Conservation (phyloP, 1,140 invertebrate genomes). For the Ylistrum balloti region DNA sequence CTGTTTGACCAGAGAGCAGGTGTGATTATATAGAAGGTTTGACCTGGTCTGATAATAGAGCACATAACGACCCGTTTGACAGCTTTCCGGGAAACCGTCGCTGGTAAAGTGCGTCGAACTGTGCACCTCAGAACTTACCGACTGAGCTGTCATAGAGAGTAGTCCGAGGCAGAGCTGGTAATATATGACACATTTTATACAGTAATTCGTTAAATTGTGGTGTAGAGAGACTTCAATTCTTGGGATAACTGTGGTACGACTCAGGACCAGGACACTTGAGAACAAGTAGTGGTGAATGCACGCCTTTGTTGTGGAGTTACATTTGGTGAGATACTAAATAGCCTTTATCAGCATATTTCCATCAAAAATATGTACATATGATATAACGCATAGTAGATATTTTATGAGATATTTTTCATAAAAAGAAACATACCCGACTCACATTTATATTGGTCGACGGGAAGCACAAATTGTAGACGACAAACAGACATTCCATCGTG, state of each 20-base stretch:
- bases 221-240: no score
- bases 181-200: no score
- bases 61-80: no score
- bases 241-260: not conserved
- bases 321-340: not conserved
- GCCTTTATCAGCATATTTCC: conserved; percentile 15
- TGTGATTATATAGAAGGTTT: no score
- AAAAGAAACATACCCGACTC: not conserved
- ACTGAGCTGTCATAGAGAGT: no score
- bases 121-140: no score
- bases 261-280: not conserved
- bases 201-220: no score
- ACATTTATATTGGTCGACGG: not conserved
- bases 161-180: no score
- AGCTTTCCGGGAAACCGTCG: no score
- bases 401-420: conserved; percentile 30
- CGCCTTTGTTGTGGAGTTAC: not conserved
- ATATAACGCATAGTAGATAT: not conserved
- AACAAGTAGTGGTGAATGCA: not conserved
- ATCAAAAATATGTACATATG: conserved; percentile 5
- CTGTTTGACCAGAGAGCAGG: no score
- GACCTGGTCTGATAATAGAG: no score
- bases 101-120: no score
- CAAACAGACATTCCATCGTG: not conserved
- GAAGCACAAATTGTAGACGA: not conserved